phyloP scores from a whole-genome alignment of 2,797 vertebrate species.

The Neomorphus geoffroyi region DNA sequence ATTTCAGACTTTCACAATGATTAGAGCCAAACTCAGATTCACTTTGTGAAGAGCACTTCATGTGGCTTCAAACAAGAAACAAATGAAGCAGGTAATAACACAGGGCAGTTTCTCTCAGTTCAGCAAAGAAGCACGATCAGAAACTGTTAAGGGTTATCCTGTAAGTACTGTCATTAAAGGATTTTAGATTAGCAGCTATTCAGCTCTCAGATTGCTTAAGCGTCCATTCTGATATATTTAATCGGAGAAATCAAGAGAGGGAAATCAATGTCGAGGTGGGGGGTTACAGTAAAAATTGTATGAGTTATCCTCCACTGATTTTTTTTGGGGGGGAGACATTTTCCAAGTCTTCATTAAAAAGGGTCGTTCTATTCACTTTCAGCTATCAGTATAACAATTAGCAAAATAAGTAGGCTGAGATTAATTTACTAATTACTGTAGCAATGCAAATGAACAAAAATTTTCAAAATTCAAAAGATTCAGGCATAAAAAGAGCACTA shows the following conservation, averaged over 20 bases:
- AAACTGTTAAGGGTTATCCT: conserved; percentile 46
- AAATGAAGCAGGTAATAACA: conserved; percentile 56
- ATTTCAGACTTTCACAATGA: conserved; percentile 23
- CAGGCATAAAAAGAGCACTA: conserved; percentile 2
- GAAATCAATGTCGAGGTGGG: not conserved
- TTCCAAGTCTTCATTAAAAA: conserved; percentile 3
- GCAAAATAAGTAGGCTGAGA: not conserved
- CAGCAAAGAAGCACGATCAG: conserved; percentile 18
- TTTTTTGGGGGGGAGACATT: not conserved
- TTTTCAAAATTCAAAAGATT: not conserved
- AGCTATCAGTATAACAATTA: conserved; percentile 18
- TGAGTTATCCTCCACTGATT: not conserved
- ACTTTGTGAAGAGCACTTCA: conserved; percentile 1
- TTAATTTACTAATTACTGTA: not conserved
- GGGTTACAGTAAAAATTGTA: not conserved
- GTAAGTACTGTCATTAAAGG: conserved; percentile 26
- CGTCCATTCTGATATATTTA: conserved; percentile 56
- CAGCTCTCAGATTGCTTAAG: conserved; percentile 27
- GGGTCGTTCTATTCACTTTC: not conserved
- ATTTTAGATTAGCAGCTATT: conserved; percentile 63
- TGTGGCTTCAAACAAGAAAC: conserved; percentile 49
- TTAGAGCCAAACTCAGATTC: conserved; percentile 5
- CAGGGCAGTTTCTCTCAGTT: conserved; percentile 35
- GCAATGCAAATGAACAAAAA: conserved; percentile 25
- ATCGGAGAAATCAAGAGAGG: conserved; percentile 57